These are phyloP conservation scores for Theropithecus gelada DNA, from an alignment of 2,113 vertebrate species.

Conservation along the genomic window DNA sequence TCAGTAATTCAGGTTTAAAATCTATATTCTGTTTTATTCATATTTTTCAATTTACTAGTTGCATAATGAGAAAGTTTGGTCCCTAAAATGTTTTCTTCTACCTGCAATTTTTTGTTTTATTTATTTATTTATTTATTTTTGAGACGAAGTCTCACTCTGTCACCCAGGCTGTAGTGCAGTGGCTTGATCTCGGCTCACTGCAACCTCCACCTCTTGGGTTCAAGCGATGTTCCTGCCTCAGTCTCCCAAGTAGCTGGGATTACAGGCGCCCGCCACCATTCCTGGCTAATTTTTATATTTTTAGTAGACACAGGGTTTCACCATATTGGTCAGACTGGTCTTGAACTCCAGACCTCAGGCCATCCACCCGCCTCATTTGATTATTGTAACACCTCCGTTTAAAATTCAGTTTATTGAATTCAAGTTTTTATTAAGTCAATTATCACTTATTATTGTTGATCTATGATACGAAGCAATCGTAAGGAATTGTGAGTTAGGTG, in stretches of 20 bases:
- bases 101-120: neutral
- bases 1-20: neutral
- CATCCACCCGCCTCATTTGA: neutral
- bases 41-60: constrained; percentile 34
- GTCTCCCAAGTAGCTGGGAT: too few species aligned
- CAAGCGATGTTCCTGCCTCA: too few species aligned
- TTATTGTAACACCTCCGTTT: neutral
- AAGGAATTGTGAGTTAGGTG: neutral
- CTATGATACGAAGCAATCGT: neutral
- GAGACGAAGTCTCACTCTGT: too few species aligned
- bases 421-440: neutral
- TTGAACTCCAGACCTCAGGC: too few species aligned
- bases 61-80: neutral
- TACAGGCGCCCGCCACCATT: too few species aligned
- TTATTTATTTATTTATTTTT: neutral
- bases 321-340: too few species aligned
- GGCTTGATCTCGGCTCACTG: too few species aligned
- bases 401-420: neutral
- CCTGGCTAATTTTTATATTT: too few species aligned
- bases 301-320: too few species aligned
- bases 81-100: neutral
- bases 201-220: too few species aligned
- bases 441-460: neutral
- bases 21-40: neutral
- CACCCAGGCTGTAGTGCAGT: too few species aligned